These are phyloP conservation scores for Yoshiicerus persimilis DNA, from an alignment of 1,140 invertebrate species.

Conservation along the genomic window DNA sequence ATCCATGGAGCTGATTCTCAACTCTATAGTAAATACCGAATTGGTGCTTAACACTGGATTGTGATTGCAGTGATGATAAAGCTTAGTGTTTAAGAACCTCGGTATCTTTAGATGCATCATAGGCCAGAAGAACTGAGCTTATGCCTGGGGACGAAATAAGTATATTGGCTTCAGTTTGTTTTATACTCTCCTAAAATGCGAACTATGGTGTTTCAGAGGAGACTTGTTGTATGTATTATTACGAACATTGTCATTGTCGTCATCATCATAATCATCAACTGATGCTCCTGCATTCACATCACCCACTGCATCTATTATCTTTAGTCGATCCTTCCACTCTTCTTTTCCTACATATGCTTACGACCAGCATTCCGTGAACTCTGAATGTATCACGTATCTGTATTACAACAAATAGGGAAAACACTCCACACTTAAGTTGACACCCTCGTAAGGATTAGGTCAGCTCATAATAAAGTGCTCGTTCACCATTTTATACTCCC, in stretches of 20 bases:
- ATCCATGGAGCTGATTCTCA: neutral
- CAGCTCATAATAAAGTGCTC: conserved; percentile 27
- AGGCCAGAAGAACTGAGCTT: neutral
- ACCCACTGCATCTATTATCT: neutral
- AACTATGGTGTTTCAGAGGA: neutral
- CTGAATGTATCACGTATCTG: neutral
- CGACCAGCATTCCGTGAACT: neutral
- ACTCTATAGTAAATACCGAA: neutral
- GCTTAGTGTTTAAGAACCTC: neutral
- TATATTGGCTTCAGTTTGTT: neutral
- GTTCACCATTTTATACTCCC: neutral
- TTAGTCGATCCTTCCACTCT: neutral
- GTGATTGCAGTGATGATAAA: neutral
- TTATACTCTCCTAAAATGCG: neutral
- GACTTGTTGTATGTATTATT: conserved; percentile 4
- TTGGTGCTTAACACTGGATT: neutral
- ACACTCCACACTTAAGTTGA: neutral
- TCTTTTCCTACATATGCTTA: neutral
- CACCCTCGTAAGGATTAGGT: conserved; percentile 24
- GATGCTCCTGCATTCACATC: neutral
- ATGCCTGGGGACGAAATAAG: neutral
- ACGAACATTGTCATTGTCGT: neutral
- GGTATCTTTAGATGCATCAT: neutral
- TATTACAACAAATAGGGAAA: neutral
- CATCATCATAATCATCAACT: conserved; percentile 20